Evolutionary conservation across 2,113 vertebrate species (phyloP).

Genomic region (Amphiprion ocellaris): DNA sequence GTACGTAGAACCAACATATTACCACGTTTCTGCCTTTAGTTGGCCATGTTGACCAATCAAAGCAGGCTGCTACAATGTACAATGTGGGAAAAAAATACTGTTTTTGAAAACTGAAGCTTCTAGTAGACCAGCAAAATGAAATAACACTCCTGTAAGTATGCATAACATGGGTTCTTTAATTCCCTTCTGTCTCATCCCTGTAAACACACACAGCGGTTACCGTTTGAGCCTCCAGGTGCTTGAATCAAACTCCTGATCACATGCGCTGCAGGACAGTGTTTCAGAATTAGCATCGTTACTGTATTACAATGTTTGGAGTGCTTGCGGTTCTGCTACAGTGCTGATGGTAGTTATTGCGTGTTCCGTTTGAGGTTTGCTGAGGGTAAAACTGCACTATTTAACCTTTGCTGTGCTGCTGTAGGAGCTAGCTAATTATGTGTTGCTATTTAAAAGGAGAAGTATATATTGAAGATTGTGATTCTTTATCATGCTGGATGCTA

Average conservation of each 20-base stretch:
- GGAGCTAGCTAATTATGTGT: conserved; percentile 35
- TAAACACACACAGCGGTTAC: not conserved
- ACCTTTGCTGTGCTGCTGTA: conserved; percentile 56
- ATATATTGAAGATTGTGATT: conserved; percentile 44
- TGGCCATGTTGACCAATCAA: too few species aligned
- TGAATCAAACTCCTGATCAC: conserved; percentile 14
- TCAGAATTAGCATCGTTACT: not conserved
- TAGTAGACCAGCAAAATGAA: too few species aligned
- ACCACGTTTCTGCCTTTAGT: too few species aligned
- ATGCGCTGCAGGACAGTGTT: conserved; percentile 43
- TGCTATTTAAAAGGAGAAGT: conserved; percentile 36
- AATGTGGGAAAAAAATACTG: too few species aligned
- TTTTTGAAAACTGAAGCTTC: too few species aligned
- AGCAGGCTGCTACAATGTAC: too few species aligned
- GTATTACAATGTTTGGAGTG: not conserved
- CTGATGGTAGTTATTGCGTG: not conserved
- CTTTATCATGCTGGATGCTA: conserved; percentile 23
- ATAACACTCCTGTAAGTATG: too few species aligned
- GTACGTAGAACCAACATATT: too few species aligned
- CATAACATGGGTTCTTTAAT: too few species aligned
- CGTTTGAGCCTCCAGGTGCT: not conserved
- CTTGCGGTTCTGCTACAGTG: not conserved
- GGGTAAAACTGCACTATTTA: conserved; percentile 54
- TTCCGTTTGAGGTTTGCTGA: conserved; percentile 32
- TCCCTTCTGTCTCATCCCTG: not conserved